Evolutionary conservation across 1,140 invertebrate genomes (phyloP), one percentile per base, ranked within the genome.

Genomic region (Euura lappo): DNA sequence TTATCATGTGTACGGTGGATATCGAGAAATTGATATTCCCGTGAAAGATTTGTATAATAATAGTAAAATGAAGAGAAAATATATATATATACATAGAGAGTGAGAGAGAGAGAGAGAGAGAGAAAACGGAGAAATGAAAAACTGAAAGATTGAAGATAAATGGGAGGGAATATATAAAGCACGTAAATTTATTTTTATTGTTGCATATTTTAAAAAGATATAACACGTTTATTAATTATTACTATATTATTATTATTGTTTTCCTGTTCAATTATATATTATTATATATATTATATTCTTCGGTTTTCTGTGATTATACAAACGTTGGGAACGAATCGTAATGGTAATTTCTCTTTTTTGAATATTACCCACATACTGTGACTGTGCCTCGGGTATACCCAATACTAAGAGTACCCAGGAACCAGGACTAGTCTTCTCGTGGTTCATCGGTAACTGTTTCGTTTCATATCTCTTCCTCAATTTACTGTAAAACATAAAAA

Each of bases 301-400:
- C 8, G 51, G 51, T 60, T 60, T 60, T 60, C 51, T 60, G 51
- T 60, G 51, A 60, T 60, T 60, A 60, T n/a, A 51, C 28, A 51
- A 7, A 60, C 13, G 6, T 60, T 60, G 51, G 51, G 10, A 60
- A 4, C 51, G 51, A 60, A 60, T 5, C 3, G 51, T 60, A 28
- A 11, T 60, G 51, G 10, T 60, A 28, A 28, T 28, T 28, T 28
- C 28, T 28, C 28, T 28, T 28, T 28, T 28, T 28, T 28, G 28
- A 28, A 28, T 60, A 60, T 11, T 60, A 60, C 51, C 10, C 51
- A 60, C 51, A 60, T 60, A 60, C 51, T 60, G 51, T 60, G 51
- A 60, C 51, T 60, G 51, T 60, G 51, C 51, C 51, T 60, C 51
- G 51, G 51, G 51, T 60, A 60, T 60, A 60, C 51, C 51, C 51